A percentile compares a stretch with the other conserved stretches of the same genome.
phyloP scores from a whole-genome alignment of 2,888 invertebrate species.

The Zaprionus lineosus region DNA sequence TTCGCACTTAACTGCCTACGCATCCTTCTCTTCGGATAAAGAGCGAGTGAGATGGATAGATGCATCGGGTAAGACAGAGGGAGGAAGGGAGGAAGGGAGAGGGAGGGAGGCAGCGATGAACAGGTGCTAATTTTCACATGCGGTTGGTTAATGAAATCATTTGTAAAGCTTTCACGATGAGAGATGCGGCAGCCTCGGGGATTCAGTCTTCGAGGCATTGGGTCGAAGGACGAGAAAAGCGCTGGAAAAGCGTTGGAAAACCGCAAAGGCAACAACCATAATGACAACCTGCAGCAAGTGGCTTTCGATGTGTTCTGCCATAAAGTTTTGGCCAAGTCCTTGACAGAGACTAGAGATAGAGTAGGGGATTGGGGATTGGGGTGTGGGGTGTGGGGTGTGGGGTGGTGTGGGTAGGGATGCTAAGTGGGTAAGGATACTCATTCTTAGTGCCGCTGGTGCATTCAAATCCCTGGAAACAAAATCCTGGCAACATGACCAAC shows the following conservation, averaged over 20 bases:
- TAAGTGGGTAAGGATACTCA: too few species aligned
- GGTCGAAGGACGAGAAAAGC: too few species aligned
- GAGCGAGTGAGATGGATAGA: too few species aligned
- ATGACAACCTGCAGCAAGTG: conserved; percentile 31
- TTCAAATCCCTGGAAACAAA: conserved; percentile 40
- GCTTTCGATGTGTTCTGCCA: conserved; percentile 45
- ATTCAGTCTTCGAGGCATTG: too few species aligned
- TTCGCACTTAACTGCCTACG: conserved; percentile 4
- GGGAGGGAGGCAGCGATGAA: too few species aligned
- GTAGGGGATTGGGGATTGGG: too few species aligned
- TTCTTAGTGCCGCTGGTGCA: conserved; percentile 21
- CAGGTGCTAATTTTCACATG: conserved; percentile 60
- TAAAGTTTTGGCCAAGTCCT: conserved; percentile 39
- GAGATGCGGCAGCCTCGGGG: too few species aligned
- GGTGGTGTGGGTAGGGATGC: conserved; percentile 14
- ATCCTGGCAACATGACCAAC: conserved; percentile 44
- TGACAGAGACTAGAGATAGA: too few species aligned
- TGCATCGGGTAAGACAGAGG: too few species aligned
- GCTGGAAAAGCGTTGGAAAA: conserved; percentile 16
- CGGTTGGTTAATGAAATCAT: conserved; percentile 59
- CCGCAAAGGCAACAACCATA: conserved; percentile 9
- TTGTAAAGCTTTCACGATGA: conserved; percentile 42
- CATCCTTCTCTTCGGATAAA: too few species aligned
- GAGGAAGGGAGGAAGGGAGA: too few species aligned
- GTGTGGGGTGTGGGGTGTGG: too few species aligned